Base-by-base conservation (phyloP, 2,888 invertebrate species). In the Lysandra bellargus region DNA sequence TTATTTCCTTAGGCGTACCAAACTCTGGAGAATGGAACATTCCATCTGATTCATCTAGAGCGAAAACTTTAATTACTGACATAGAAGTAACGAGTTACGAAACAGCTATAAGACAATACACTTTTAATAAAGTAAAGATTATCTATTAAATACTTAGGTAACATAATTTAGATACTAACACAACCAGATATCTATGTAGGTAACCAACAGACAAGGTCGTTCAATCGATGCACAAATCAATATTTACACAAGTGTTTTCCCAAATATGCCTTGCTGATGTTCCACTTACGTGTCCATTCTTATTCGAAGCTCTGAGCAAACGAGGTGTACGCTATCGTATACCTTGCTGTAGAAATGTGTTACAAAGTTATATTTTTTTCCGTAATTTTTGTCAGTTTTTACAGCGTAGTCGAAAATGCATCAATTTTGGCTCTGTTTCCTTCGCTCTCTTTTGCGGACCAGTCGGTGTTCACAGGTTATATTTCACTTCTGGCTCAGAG, bases 371-470 rank as follows among this genome's bases (percentile, higher is more conserved):
- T 12, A 49, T 76, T 79, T 64, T 79, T 78, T 80, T 74, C 78
- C 81, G 57, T 23, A 82, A 9, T 78, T 78, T 53, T 80, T 23
- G 17, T 78, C 6, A 44, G 17, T 77, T 33, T 74, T 57, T 79
- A 9, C 57, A 33, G 79, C 64, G 64, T 37, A 75, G 79, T 79
- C 1, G 79, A 79, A 79, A 79, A 89, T 83, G 91, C 91, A 73
- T 87, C 88, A 1, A 91, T 93, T 61, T 87, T 93, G 4, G 93
- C 92, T 12, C 82, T 93, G 0, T 94, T 94, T 83, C 92, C 93
- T 1, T 89, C 92, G 0, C 82, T 94, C 17, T 94, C 94, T 3
- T 91, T 86, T 83, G 83, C 92, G n/a, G 94, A 94, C 80, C 93
- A 94, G 80, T 82, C 89, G 30, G 90, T 94, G 3, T 94, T 87